These are phyloP conservation scores for Peucedramus taeniatus DNA, from an alignment of 2,113 vertebrate genomes.

Conservation along the genomic window DNA sequence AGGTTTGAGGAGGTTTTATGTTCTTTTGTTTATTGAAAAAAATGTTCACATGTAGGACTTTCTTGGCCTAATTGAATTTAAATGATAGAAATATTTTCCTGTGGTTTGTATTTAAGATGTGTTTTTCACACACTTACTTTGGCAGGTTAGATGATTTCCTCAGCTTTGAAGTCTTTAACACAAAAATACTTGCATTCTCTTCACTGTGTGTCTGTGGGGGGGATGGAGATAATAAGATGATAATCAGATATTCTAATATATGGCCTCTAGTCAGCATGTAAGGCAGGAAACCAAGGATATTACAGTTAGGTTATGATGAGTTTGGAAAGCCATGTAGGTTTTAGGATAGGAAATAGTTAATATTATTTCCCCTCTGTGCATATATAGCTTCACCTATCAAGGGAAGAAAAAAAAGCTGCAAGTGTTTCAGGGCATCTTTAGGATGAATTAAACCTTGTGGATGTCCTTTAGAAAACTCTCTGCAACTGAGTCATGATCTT, in stretches of 20 bases:
- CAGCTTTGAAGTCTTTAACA: background rate
- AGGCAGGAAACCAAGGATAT: background rate
- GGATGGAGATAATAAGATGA: background rate
- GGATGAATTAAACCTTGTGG: background rate
- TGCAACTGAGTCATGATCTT: background rate
- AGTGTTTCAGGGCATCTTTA: background rate
- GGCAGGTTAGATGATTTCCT: background rate
- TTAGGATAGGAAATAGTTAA: background rate
- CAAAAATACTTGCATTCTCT: background rate
- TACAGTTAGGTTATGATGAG: background rate
- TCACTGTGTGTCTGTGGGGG: background rate
- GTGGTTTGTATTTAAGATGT: background rate
- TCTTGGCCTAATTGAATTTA: background rate
- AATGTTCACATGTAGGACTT: accelerated
- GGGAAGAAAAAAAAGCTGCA: background rate
- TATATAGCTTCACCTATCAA: background rate
- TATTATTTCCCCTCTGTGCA: background rate
- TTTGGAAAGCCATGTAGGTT: background rate
- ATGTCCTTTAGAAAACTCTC: background rate
- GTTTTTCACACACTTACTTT: background rate
- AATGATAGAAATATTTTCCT: background rate
- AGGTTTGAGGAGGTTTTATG: background rate
- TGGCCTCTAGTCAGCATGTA: background rate
- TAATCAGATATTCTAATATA: background rate
- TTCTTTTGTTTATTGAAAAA: background rate